Conservation (phyloP, 2,113 vertebrate genomes). For the Leptosomus discolor region DNA sequence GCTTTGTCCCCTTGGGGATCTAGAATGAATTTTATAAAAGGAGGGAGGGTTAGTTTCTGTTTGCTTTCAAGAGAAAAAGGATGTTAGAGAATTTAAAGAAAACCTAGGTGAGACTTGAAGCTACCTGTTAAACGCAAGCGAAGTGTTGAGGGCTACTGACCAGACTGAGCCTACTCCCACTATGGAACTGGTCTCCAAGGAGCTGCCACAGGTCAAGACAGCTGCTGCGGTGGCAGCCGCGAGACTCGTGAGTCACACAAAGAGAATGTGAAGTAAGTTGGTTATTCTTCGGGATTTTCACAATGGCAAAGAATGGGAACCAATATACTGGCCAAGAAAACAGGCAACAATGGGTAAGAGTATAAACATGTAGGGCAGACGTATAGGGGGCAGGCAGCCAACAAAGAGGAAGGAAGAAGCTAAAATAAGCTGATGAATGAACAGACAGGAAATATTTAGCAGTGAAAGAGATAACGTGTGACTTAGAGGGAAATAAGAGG, state of each 20-base stretch:
- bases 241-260: background rate
- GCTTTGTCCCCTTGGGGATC: background rate
- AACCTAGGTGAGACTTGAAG: background rate
- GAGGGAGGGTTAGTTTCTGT: background rate
- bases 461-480: slow-evolving; percentile 47
- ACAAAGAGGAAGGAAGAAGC: slow-evolving; percentile 58
- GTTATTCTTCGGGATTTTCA: slow-evolving; percentile 37
- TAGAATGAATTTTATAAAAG: background rate
- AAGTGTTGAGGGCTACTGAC: background rate
- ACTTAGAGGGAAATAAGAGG: slow-evolving; percentile 41
- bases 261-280: background rate
- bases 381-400: slow-evolving; percentile 10
- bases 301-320: slow-evolving; percentile 43
- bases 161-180: background rate
- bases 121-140: background rate
- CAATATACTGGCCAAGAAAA: slow-evolving; percentile 8
- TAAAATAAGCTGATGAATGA: slow-evolving; percentile 60
- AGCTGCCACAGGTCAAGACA: background rate
- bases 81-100: background rate
- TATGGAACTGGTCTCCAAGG: background rate
- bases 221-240: background rate
- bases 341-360: slow-evolving; percentile 32
- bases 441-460: slow-evolving; percentile 63
- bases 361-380: slow-evolving; percentile 23
- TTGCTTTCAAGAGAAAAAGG: background rate